Conservation (phyloP, 2,888 invertebrate species). For the Emmelina monodactyla region DNA sequence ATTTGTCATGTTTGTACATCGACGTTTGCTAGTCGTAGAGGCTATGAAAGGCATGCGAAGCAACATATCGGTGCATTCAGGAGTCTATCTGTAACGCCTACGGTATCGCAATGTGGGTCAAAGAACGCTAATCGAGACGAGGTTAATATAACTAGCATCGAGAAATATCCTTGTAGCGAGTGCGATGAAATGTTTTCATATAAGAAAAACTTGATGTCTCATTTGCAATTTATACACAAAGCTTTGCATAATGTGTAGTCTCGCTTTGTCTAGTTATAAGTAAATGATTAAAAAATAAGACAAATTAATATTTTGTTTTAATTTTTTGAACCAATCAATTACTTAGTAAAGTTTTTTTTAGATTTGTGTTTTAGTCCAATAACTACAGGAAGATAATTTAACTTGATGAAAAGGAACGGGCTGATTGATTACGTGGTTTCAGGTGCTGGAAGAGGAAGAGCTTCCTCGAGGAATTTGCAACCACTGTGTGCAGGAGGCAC, state of each 20-base stretch:
- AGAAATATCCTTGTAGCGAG: constrained; percentile 8
- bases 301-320: no score
- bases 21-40: constrained; percentile 27
- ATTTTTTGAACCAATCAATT: no score
- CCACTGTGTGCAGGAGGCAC: constrained; percentile 28
- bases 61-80: constrained; percentile 14
- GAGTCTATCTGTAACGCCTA: no score
- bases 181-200: background rate
- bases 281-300: no score
- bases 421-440: constrained; percentile 51
- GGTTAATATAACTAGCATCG: no score
- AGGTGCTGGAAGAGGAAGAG: constrained; percentile 36
- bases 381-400: no score
- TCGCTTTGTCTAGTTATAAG: no score
- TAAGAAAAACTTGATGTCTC: background rate
- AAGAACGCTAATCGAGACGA: no score
- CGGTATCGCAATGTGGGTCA: no score
- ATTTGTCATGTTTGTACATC: constrained; percentile 25
- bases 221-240: constrained; percentile 1
- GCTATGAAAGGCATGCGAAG: constrained; percentile 26
- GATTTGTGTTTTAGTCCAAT: no score
- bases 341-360: no score
- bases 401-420: constrained; percentile 28
- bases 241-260: constrained; percentile 3
- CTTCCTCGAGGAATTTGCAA: constrained; percentile 39